These are phyloP conservation scores for Cinclus cinclus DNA, from an alignment of 2,113 vertebrate species.

Conservation along the genomic window DNA sequence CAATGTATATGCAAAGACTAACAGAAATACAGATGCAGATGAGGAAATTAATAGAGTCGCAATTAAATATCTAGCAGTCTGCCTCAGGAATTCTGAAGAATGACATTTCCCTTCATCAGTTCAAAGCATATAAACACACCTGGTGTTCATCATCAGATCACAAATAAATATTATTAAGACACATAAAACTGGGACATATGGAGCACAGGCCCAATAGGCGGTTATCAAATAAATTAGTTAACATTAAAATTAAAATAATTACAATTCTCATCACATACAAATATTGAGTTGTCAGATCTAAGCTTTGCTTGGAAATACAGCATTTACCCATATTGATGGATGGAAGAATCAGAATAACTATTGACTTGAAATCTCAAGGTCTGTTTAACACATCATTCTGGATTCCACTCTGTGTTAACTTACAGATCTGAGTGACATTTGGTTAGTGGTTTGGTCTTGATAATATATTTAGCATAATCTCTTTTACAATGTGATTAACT, in stretches of 20 bases:
- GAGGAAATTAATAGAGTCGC: not conserved
- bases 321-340: not conserved
- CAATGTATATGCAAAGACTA: not conserved
- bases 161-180: conserved; percentile 4
- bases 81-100: not conserved
- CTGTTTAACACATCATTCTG: conserved; percentile 5
- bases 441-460: conserved; percentile 47
- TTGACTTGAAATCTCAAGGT: conserved; percentile 50
- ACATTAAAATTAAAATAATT: conserved; percentile 36
- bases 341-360: conserved; percentile 6
- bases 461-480: conserved; percentile 60
- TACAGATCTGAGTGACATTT: conserved; percentile 54
- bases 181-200: not conserved
- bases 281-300: conserved; percentile 11
- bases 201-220: not conserved
- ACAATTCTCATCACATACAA: not conserved
- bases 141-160: not conserved
- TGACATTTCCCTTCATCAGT: not conserved
- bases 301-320: not conserved
- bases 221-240: conserved; percentile 42
- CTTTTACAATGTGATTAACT: conserved; percentile 60
- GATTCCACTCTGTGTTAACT: conserved; percentile 47
- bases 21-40: not conserved
- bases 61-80: not conserved
- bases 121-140: not conserved